Percentiles rank a stretch among this genome's conserved stretches.
Conservation (phyloP, 2,113 vertebrate genomes). For the Melanocharis versteri region DNA sequence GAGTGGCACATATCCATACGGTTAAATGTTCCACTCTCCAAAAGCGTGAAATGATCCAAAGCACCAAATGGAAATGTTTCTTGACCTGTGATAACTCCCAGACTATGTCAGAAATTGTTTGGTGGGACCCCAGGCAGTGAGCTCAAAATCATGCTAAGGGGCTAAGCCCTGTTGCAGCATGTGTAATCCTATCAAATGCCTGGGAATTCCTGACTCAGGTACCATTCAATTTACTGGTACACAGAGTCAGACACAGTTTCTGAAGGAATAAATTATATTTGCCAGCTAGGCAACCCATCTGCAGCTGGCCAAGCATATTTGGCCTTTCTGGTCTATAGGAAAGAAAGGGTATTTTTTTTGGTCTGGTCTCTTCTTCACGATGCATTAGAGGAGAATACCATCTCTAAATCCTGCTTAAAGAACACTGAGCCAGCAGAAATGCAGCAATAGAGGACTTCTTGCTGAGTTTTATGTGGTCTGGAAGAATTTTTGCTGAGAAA, state of each 20-base stretch:
- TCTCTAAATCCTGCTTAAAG: not conserved
- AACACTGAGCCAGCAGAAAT: not conserved
- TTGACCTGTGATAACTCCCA: not conserved
- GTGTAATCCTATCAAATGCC: not conserved
- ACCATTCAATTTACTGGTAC: not conserved
- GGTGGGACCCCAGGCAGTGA: not conserved
- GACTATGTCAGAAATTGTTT: not conserved
- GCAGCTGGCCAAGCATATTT: not conserved
- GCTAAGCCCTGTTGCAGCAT: not conserved
- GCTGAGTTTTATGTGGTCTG: not conserved
- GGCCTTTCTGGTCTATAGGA: not conserved
- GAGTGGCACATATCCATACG: not conserved
- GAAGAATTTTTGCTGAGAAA: not conserved
- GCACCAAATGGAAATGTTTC: not conserved
- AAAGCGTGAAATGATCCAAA: not conserved
- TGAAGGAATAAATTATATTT: not conserved
- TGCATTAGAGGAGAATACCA: not conserved
- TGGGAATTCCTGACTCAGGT: not conserved
- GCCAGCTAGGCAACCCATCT: not conserved
- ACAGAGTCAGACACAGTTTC: fast-evolving
- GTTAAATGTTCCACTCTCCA: not conserved
- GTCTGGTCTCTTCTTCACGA: not conserved
- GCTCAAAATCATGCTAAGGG: not conserved
- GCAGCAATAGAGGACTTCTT: not conserved
- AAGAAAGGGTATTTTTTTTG: not conserved